Evolutionary conservation across 2,888 invertebrate genomes (phyloP), one percentile per base, ranked within the genome.

Genomic region (Noctua pronuba): DNA sequence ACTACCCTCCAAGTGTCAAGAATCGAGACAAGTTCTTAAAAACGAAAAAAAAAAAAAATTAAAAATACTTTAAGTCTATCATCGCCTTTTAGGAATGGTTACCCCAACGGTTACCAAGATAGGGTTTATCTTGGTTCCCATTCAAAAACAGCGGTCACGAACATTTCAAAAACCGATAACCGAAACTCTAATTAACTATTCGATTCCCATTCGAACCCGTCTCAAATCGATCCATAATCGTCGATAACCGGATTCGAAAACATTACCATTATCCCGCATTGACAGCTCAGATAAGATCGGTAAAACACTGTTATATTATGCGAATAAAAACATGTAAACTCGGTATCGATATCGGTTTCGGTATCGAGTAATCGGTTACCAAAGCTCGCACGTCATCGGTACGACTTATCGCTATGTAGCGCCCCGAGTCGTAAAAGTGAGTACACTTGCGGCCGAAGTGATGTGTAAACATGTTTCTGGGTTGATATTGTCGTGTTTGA

Each of bases 301-400:
- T 84, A 76, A 73, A 73, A 84, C 82, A 84, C 65, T 79, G 78
- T 79, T 58, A 82, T 75, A 79, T 82, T 83, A 85, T 73, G 75
- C 81, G 88, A 86, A 86, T 86, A 83, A 86, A 83, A 85, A 82
- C 75, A 80, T 79, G 87, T 84, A 82, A 83, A 80, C 76, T 67
- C 76, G 67, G 76, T 82, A 84, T 81, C 83, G 81, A 81, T 77
- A 91, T 87, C 90, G 88, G 80, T 83, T 82, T 79, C 80, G 82
- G 77, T 77, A 91, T 87, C 90, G 71, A 80, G 80, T 89, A 89
- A 91, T 87, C 91, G 90, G 86, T 90, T 90, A 89, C 83, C 35
- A 46, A 84, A 82, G 85, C 89, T 87, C 82, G 75, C 90, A 81
- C 88, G 89, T 91, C 91, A 89, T 88, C 89, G 90, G 46, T 58